Evolutionary conservation across 2,888 invertebrate genomes (phyloP), one percentile per base, ranked within the genome.

Genomic region (Zygothrica quintamaculata): DNA sequence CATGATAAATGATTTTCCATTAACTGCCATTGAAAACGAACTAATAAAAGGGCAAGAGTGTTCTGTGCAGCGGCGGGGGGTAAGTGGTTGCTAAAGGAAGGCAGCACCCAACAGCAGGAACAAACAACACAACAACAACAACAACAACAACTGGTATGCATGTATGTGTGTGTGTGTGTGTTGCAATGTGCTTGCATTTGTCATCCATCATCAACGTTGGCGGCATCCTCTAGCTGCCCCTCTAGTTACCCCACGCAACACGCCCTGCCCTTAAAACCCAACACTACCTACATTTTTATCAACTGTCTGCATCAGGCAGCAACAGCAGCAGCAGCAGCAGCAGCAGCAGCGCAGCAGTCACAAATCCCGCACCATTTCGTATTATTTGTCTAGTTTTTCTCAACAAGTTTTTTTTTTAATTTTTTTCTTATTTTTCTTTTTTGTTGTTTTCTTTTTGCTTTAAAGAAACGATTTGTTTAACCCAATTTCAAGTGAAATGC

Each of bases 1-100:
- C 74, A 80, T 88, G 85, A 88, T 88, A 84, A 88, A 88, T 88
- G 87, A 84, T 77, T 82, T 84, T 81, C 84, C 88, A 88, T 88
- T 88, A 88, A 84, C 77, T 86, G 75, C 65, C 77, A 80, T 73
- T 71, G 65, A 66, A 68, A 65, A 74, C 37, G 43, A 31, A 48
- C 57, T 22, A 56, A 33, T 16, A 62, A 47, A 53, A 51, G 46
- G 36, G 48, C 47, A 47, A 59, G 46, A 43, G 55, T n/a, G n/a
- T n/a, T n/a, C n/a, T n/a, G n/a, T n/a, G n/a, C n/a, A n/a, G n/a
- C n/a, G n/a, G n/a, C n/a, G n/a, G n/a, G n/a, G n/a, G n/a, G n/a
- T n/a, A n/a, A n/a, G n/a, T n/a, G n/a, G n/a, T n/a, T n/a, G n/a
- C n/a, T n/a, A n/a, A n/a, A n/a, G n/a, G n/a, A n/a, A n/a, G n/a